Evolutionary conservation across 2,797 vertebrate genomes (phyloP).

Genomic region (Dallia pectoralis): DNA sequence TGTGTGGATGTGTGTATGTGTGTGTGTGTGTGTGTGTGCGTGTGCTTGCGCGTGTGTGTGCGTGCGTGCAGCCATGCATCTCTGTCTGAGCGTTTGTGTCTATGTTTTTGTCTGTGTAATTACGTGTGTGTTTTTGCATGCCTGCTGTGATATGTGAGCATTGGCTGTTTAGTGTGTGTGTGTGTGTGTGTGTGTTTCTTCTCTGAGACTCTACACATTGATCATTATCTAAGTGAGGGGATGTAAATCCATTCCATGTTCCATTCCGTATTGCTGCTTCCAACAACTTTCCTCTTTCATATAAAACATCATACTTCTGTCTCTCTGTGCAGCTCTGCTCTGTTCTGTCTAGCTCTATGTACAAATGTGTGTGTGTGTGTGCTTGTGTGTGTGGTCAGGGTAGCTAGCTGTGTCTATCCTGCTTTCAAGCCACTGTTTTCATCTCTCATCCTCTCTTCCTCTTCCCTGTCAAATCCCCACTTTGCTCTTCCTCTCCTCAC

Average conservation of each 20-base stretch:
- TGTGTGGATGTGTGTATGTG: too few species aligned
- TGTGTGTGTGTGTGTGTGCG: slow-evolving; percentile 9
- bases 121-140: background rate
- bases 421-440: background rate
- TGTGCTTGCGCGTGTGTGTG: slow-evolving; percentile 28
- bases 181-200: too few species aligned
- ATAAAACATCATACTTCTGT: background rate
- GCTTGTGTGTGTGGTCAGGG: background rate
- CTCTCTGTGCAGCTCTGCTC: background rate
- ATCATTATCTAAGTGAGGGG: slow-evolving; percentile 1
- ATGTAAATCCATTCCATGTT: background rate
- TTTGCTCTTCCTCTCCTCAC: background rate
- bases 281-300: background rate
- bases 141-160: background rate
- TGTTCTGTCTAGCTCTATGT: background rate
- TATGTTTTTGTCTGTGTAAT: background rate
- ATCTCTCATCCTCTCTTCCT: background rate
- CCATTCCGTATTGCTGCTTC: background rate
- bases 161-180: background rate
- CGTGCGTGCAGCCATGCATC: slow-evolving; percentile 16
- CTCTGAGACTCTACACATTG: background rate
- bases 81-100: slow-evolving; percentile 11
- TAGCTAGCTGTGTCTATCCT: background rate
- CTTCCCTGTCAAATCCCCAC: background rate
- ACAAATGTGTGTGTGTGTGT: slow-evolving; percentile 4